A percentile compares a stretch with the other conserved stretches of the same genome.
Evolutionary conservation across 2,888 invertebrate species (phyloP).

Genomic region (Sthenelais limicola): DNA sequence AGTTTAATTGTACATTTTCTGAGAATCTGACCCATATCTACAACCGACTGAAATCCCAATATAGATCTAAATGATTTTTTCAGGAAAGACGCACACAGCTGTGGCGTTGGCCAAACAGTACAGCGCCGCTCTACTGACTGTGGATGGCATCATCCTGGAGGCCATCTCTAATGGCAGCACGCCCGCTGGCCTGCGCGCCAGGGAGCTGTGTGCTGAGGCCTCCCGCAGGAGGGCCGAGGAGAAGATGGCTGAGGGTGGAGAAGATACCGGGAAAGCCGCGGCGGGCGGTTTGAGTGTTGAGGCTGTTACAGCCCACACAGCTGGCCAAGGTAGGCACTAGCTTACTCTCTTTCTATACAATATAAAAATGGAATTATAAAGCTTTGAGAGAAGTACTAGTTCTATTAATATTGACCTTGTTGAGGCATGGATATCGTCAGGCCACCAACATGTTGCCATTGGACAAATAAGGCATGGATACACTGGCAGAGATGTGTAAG

Average conservation of each 20-base stretch:
- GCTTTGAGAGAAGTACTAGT: too few relatives aligned
- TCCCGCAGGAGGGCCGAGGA: conserved; percentile 63
- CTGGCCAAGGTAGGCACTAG: conserved; percentile 49
- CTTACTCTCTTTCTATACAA: too few relatives aligned
- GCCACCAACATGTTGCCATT: too few relatives aligned
- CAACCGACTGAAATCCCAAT: too few relatives aligned
- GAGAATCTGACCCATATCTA: too few relatives aligned
- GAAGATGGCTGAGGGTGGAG: conserved; percentile 58
- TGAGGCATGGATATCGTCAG: too few relatives aligned
- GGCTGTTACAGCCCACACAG: conserved; percentile 70
- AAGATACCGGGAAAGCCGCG: conserved; percentile 51
- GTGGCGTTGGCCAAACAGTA: conserved; percentile 68
- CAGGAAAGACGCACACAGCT: conserved; percentile 69
- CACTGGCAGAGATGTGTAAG: too few relatives aligned
- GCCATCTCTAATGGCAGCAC: conserved; percentile 71
- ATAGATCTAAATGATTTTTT: too few relatives aligned
- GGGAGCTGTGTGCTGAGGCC: conserved; percentile 70
- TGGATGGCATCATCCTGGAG: conserved; percentile 71
- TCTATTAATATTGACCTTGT: too few relatives aligned
- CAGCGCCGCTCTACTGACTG: conserved; percentile 68
- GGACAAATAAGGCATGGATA: too few relatives aligned
- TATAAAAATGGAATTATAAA: too few relatives aligned
- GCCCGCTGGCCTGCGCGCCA: conserved; percentile 64
- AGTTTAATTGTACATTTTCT: too few relatives aligned
- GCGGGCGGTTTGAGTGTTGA: conserved; percentile 69